Percentiles rank a stretch among this genome's conserved stretches.
phyloP scores from a whole-genome alignment of 2,888 invertebrate genomes.

The Plagodis pulveraria region DNA sequence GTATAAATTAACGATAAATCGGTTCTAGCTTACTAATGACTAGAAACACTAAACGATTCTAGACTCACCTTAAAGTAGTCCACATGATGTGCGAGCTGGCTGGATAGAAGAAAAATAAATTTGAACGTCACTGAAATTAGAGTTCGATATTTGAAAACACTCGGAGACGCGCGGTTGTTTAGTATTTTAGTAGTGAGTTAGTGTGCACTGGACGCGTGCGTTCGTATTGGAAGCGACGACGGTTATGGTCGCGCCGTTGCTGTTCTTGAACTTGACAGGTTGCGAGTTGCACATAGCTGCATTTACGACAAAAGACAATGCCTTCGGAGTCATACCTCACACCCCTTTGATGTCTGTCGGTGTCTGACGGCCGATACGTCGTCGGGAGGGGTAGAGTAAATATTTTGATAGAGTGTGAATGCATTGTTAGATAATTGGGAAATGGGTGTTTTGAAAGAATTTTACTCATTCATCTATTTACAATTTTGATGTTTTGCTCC shows the following conservation, averaged over 20 bases:
- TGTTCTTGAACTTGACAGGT: conserved; percentile 78
- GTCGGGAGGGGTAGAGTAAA: conserved; percentile 27
- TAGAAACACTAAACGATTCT: conserved; percentile 22
- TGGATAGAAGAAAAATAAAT: conserved; percentile 42
- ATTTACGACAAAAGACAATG: conserved; percentile 56
- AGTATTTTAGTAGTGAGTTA: conserved; percentile 9
- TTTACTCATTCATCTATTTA: background rate
- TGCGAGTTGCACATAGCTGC: conserved; percentile 71
- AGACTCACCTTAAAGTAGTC: conserved; percentile 73
- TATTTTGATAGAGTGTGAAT: conserved; percentile 23
- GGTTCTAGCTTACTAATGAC: conserved; percentile 41
- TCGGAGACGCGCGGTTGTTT: conserved; percentile 52
- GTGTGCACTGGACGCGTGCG: conserved; percentile 45
- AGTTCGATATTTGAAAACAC: conserved; percentile 51
- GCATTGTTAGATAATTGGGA: conserved; percentile 1
- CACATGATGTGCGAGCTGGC: conserved; percentile 62
- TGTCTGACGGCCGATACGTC: conserved; percentile 26
- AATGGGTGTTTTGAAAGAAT: conserved; percentile 7
- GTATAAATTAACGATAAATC: conserved; percentile 48
- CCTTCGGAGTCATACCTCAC: conserved; percentile 24
- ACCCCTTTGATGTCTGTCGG: conserved; percentile 38
- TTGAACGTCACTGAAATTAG: conserved; percentile 42
- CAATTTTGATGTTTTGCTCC: no score
- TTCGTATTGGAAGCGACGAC: conserved; percentile 62
- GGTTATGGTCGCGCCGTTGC: conserved; percentile 61